Percentiles rank a stretch among this genome's conserved stretches.
Conservation (phyloP, 2,797 vertebrate species). For the Poeciliopsis turneri region DNA sequence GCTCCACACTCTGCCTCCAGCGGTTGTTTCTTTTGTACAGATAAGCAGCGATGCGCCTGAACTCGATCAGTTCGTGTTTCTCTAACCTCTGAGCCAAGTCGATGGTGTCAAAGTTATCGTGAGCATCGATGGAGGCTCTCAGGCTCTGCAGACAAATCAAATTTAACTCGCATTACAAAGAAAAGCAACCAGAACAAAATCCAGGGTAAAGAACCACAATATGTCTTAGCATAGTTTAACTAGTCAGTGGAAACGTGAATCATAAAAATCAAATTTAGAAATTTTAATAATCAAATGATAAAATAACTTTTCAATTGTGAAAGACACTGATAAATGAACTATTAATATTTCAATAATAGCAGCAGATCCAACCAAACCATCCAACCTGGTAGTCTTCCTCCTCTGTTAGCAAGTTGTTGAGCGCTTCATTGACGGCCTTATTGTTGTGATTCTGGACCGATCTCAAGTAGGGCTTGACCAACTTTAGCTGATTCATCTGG, state of each 20-base stretch:
- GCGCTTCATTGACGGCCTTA: constrained; percentile 89
- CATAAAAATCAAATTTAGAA: background rate
- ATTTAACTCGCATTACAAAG: background rate
- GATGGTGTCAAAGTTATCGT: constrained; percentile 92
- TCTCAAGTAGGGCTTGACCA: constrained; percentile 91
- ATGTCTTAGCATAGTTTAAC: background rate
- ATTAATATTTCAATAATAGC: background rate
- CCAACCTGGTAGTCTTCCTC: constrained; percentile 93
- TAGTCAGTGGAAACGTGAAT: background rate
- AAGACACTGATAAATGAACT: background rate
- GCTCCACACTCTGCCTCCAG: constrained; percentile 93
- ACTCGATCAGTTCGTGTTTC: constrained; percentile 91
- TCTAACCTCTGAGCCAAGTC: constrained; percentile 89
- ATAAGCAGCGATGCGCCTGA: constrained; percentile 90
- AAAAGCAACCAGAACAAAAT: background rate
- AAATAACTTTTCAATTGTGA: background rate
- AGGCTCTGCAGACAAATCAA: constrained; percentile 80
- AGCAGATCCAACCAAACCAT: background rate
- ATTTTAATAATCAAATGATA: background rate
- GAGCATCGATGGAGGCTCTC: constrained; percentile 90
- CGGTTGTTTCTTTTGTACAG: constrained; percentile 91
- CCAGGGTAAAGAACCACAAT: background rate
- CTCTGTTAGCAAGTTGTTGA: constrained; percentile 91
- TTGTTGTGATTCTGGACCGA: constrained; percentile 95
- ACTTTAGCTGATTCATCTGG: constrained; percentile 86